Evolutionary conservation across 2,888 invertebrate genomes (phyloP), one percentile per base, ranked within the genome.

Genomic region (Philhelius pedissequus): DNA sequence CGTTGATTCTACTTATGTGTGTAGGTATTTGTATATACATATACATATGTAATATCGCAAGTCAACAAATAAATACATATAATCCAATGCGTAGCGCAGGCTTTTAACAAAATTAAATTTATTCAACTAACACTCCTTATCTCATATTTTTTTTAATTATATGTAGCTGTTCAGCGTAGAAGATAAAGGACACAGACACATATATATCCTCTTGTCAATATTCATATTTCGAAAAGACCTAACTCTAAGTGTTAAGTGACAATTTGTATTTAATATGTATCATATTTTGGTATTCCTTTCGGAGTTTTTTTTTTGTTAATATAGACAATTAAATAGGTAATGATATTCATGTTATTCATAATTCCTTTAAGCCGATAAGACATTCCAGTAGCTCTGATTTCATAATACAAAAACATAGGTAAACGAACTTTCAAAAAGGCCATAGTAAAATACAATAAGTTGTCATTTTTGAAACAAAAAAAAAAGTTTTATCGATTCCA

Each of bases 371-470:
- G n/a, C n/a, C n/a, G n/a, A n/a, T n/a, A 43, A 43, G 3, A 1
- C 1, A 25, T 27, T 40, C 40, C 13, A 25, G 11, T 79, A 68
- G 68, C 68, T 75, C 22, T 30, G 27, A 70, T 81, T 9, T 30
- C 4, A 1, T 1, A 2, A 7, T 18, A 0, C 8, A 18, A n/a
- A 62, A 56, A 13, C 20, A 32, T 18, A 56, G 81, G 70, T 64
- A 58, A 77, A 76, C 25, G 64, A 64, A 76, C 81, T 64, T 30
- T 58, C 0, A 32, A 6, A 18, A 13, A 11, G 6, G 4, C 7
- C 30, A 38, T 20, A 30, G 25, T 18, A 40, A 70, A 62, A 58
- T n/a, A 9, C 56, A 22, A 15, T 71, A 56, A 69, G 54, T 58
- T 64, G 30, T 38, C 48, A 48, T 58, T 20, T 32, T 13, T n/a